Evolutionary conservation across 2,113 vertebrate species (phyloP).

Genomic region (Indri indri): DNA sequence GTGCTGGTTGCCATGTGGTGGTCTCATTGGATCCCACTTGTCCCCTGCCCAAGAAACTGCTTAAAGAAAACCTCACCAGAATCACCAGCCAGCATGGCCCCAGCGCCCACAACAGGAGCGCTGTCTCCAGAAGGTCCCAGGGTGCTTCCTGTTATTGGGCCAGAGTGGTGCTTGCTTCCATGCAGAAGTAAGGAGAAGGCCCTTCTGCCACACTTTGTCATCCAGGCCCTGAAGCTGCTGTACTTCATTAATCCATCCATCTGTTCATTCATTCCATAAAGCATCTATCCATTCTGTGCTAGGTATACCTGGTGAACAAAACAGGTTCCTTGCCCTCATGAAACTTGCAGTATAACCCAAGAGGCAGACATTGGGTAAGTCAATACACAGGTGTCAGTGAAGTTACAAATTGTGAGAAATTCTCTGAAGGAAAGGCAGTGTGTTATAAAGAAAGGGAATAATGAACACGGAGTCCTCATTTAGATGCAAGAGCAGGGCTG

Average conservation of each 20-base stretch:
- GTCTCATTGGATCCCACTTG: not conserved
- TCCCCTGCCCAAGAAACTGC: not conserved
- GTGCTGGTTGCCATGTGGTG: not conserved
- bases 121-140: not conserved
- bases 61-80: not conserved
- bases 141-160: not conserved
- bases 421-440: not conserved
- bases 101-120: not conserved
- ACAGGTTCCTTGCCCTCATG: not conserved
- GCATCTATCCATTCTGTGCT: not conserved
- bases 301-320: not conserved
- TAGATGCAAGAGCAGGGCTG: not conserved
- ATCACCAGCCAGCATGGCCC: not conserved
- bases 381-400: not conserved
- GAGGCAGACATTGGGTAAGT: not conserved
- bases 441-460: not conserved
- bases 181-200: not conserved
- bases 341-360: not conserved
- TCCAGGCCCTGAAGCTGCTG: not conserved
- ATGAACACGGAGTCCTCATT: not conserved
- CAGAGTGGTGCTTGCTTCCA: not conserved
- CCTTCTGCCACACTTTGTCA: not conserved
- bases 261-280: not conserved
- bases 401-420: not conserved
- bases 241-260: not conserved